These are phyloP conservation scores for Halcyon badia DNA, from an alignment of 2,797 vertebrate species.

Conservation along the genomic window DNA sequence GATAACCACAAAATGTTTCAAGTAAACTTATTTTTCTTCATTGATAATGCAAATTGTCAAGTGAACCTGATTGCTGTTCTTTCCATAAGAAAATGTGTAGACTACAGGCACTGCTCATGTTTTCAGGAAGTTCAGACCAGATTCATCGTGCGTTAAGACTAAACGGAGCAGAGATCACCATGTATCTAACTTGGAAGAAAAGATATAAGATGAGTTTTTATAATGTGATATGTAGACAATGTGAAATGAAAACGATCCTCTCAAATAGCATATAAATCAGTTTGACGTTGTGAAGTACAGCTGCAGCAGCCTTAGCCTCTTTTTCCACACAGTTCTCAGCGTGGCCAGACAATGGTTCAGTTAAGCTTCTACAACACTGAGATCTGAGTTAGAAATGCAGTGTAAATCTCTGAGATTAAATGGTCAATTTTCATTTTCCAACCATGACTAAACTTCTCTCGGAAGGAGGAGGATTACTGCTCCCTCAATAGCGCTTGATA, in stretches of 20 bases:
- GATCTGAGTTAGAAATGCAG: conserved; percentile 66
- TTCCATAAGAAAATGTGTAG: background rate
- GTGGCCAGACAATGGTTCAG: background rate
- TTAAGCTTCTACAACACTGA: conserved; percentile 29
- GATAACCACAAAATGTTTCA: background rate
- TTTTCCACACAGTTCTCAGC: conserved; percentile 7
- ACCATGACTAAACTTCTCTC: conserved; percentile 57
- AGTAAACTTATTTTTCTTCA: background rate
- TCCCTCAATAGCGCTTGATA: background rate
- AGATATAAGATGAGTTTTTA: background rate
- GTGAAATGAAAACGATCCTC: background rate
- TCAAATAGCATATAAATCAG: background rate
- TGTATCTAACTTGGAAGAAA: background rate
- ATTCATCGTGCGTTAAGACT: background rate
- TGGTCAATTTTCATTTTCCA: conserved; percentile 67
- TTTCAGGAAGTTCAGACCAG: background rate
- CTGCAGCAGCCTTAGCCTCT: conserved; percentile 41
- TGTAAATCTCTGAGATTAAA: conserved; percentile 71
- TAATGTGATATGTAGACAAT: background rate
- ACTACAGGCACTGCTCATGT: background rate
- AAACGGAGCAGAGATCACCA: background rate
- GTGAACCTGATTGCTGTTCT: background rate
- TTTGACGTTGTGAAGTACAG: conserved; percentile 12
- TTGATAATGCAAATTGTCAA: background rate
- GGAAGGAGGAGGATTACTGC: conserved; percentile 31